Conservation (phyloP, 2,113 vertebrate genomes). For the Phrynosoma platyrhinos region DNA sequence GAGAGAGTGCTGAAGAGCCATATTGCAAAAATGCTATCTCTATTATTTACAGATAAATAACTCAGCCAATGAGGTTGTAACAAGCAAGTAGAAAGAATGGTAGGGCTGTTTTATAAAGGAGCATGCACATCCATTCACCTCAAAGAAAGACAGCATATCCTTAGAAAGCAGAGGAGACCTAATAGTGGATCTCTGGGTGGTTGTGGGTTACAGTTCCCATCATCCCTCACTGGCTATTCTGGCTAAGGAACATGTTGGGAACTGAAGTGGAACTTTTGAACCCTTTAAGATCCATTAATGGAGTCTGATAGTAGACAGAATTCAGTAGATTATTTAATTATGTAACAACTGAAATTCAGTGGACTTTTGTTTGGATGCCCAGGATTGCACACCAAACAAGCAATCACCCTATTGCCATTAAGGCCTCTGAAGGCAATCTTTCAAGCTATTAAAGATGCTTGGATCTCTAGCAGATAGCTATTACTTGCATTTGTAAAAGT, state of each 20-base stretch:
- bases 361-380: too few relatives aligned
- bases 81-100: too few relatives aligned
- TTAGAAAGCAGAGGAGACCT: not conserved
- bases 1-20: not conserved
- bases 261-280: too few relatives aligned
- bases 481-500: not conserved
- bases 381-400: not conserved
- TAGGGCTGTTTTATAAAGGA: not conserved
- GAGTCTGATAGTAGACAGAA: too few relatives aligned
- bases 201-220: not conserved
- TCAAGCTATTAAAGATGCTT: not conserved
- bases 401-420: not conserved
- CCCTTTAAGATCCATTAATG: too few relatives aligned
- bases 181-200: not conserved
- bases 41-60: not conserved
- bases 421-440: not conserved
- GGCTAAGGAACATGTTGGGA: not conserved
- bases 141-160: not conserved
- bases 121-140: not conserved
- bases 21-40: not conserved
- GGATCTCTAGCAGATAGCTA: not conserved
- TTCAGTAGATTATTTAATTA: too few relatives aligned
- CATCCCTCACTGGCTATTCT: not conserved
- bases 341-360: too few relatives aligned
- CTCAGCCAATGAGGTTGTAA: not conserved